Evolutionary conservation across 2,113 vertebrate species (phyloP), one percentile per base, ranked within the genome.

Genomic region (Hippotragus niger): DNA sequence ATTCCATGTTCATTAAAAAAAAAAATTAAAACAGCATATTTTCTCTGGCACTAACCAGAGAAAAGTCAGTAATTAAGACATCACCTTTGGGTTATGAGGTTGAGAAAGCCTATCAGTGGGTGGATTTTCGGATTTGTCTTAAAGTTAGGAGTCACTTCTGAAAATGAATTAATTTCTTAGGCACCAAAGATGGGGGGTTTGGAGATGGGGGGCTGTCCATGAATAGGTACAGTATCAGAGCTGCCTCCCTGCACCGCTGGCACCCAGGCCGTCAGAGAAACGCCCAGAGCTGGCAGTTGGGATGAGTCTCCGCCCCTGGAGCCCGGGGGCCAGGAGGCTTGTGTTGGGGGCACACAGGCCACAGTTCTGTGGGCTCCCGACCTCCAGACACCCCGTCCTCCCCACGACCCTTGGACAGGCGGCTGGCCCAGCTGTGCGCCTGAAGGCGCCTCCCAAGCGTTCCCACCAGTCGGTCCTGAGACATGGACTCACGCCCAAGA

Each of bases 351-450:
- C 43, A n/a, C 67, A 31, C 5, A 31, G 33, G 8, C 2, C 19
- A 31, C 3, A 14, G 64, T 15, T 53, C 29, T 1, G 33, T 21
- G 21, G 91, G 12, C 23, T 91, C 90, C 74, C 4, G 3, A 21
- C 2, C 17, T 27, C 50, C 6, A 14, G 29, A 21, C 47, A 10
- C 3, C 19, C 14, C 2, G 1, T 13, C 52, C 31, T 23, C 16
- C 7, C n/a, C 6, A 12, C 16, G 21, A 27, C 21, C 45, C 55
- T 15, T 17, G 0, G 80, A 4, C 0, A 0, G 6, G 6, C 0
- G 0, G 7, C 36, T 5, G 8, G 12, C 25, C 40, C 6, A 3
- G 2, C 10, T 7, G 15, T 0, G 11, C 1, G 0, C 10, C 11
- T 5, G 33, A 17, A 10, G 4, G 2, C 1, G 0, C 57, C 27